Conservation (phyloP, 2,888 invertebrate species). For the Byasa hedistus region DNA sequence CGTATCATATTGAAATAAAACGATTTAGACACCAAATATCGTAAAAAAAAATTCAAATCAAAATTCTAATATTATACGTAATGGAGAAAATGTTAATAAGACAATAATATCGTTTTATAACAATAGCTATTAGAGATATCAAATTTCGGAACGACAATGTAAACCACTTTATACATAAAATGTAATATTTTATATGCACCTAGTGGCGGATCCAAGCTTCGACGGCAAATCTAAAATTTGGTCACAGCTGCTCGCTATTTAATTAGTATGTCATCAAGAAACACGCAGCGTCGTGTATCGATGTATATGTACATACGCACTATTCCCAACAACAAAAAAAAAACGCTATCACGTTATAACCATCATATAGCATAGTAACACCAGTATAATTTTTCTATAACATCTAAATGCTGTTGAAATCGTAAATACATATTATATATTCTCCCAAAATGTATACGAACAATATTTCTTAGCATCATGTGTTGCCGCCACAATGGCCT, state of each 20-base stretch:
- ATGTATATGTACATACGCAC: slow-evolving; percentile 27
- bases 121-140: slow-evolving; percentile 39
- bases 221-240: slow-evolving; percentile 43
- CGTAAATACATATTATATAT: slow-evolving; percentile 5
- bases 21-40: not conserved
- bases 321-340: slow-evolving; percentile 20
- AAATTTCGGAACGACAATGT: slow-evolving; percentile 42
- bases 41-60: not conserved
- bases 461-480: slow-evolving; percentile 5
- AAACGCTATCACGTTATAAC: slow-evolving; percentile 7
- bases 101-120: slow-evolving; percentile 3
- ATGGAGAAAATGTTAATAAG: slow-evolving; percentile 5
- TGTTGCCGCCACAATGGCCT: slow-evolving; percentile 9
- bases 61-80: not conserved
- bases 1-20: not conserved
- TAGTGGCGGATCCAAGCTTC: slow-evolving; percentile 46
- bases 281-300: slow-evolving; percentile 22
- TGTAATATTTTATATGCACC: slow-evolving; percentile 46
- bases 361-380: slow-evolving; percentile 22
- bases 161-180: slow-evolving; percentile 55
- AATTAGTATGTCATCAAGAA: slow-evolving; percentile 34
- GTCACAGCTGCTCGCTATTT: slow-evolving; percentile 42
- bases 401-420: slow-evolving; percentile 7
- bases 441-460: slow-evolving; percentile 17
- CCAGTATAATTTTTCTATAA: slow-evolving; percentile 23